Evolutionary conservation across 2,888 invertebrate genomes (phyloP), one percentile per base, ranked within the genome.

Genomic region (Proisotoma minuta): DNA sequence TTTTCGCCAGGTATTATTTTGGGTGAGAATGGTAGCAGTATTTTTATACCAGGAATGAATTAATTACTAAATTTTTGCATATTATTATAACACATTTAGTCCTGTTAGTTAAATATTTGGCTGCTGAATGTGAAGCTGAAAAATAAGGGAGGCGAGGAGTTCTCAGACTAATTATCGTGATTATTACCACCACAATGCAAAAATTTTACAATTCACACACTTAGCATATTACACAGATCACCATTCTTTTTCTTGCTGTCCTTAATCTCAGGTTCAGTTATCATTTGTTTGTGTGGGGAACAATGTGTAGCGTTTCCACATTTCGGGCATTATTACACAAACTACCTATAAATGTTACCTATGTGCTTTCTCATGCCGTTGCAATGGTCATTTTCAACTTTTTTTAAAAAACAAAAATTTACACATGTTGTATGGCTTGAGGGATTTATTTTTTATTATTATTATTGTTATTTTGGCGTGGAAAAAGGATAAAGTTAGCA

Each of bases 141-240:
- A 24, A 23, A 5, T 49, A 24, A 20, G 49, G 49, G 23, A 49
- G 23, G 23, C 22, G 49, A 24, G 3, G 18, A 23, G 23, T 28
- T 52, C 29, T 52, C 52, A 28, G 52, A 26, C 52, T 28, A 52
- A 52, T 52, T 52, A 52, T 52, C 52, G 20, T 52, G 4, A 52
- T 52, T 26, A 52, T 52, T 27, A 52, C n/a, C 15, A 47, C 20
- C 24, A 52, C 28, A 52, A 52, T 52, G 52, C 10, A 52, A 23
- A 26, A 26, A 28, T 52, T 10, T 15, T 26, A 24, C n/a, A 27
- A 52, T 52, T 52, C 47, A 47, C 47, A 47, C 47, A 47, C 34
- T 34, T 34, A 34, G 15, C 34, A 34, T 34, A 34, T n/a, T n/a
- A 34, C 34, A 15, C 34, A 34, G 34, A 34, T 34, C 34, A 8